Evolutionary conservation across 2,797 vertebrate genomes (phyloP), one percentile per base, ranked within the genome.

Genomic region (Helarctos malayanus): DNA sequence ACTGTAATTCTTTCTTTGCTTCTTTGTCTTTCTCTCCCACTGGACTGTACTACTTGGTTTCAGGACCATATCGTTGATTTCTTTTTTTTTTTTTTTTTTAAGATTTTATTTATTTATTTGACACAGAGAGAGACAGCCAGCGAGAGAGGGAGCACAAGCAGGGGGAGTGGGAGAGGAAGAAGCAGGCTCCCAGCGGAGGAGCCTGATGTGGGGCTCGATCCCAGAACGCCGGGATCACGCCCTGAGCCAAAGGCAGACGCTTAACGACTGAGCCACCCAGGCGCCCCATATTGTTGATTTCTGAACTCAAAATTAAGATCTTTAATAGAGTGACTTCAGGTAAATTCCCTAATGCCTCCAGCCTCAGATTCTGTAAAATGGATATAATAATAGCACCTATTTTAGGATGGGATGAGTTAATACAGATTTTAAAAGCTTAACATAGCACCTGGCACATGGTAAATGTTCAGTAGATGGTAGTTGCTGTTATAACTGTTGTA

Each of bases 301-400:
- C 87, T 85, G n/a, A 93, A 75, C 85, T 89, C 25, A 91, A 84
- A 97, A 57, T 86, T 38, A 61, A 38, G 16, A 61, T 89, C 23
- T 82, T 69, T 81, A 90, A 11, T 94, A 87, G 54, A 49, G 19
- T 68, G 14, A 78, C 49, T 94, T 92, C 71, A 80, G 57, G 41
- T 90, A 87, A 90, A 87, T 95, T 90, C 41, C 47, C 35, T 87
- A 84, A 84, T 93, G 27, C 49, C 52, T 76, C 52, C n/a, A 71
- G 45, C 69, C 32, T 96, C 38, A 18, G 21, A 94, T 88, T 95
- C 38, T 71, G 0, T 93, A 59, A 92, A 94, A 54, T 61, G 16
- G 13, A 19, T 92, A 4, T 71, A 38, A 45, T 59, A 89, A 3
- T 76, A 79, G n/a, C 92, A 49, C 32, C 59, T 84, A 8, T 94